Evolutionary conservation across 2,113 vertebrate species (phyloP).

Genomic region (Sturnus vulgaris): DNA sequence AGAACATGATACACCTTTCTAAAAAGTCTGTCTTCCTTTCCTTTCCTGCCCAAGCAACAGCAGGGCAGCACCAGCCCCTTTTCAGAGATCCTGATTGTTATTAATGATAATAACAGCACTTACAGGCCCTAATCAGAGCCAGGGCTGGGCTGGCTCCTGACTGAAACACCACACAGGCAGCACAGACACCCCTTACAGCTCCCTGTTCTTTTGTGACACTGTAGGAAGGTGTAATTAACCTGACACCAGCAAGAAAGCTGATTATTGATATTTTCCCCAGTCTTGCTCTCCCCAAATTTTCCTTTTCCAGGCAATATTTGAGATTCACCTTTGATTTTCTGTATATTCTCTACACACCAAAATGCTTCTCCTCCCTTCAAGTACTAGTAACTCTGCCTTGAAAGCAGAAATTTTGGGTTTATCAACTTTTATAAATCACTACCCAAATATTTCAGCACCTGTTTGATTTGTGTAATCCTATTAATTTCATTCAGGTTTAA

Average conservation of each 20-base stretch:
- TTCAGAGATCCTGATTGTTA: background rate
- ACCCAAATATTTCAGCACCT: background rate
- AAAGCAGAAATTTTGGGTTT: background rate
- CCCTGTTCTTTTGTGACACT: background rate
- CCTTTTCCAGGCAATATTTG: background rate
- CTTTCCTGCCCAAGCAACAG: background rate
- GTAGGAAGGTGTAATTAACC: background rate
- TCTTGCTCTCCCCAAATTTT: background rate
- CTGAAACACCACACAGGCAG: background rate
- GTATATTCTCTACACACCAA: background rate
- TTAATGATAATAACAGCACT: conserved; percentile 10
- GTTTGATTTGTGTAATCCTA: background rate
- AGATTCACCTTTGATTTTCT: background rate
- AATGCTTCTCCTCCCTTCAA: background rate
- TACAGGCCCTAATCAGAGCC: background rate
- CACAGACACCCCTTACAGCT: background rate
- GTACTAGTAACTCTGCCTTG: background rate
- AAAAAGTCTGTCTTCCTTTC: background rate
- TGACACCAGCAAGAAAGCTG: background rate
- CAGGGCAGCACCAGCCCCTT: background rate
- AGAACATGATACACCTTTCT: background rate
- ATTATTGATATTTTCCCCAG: background rate
- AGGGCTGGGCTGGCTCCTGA: background rate
- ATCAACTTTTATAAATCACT: background rate
- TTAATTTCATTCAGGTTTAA: background rate